Evolutionary conservation across 2,888 invertebrate genomes (phyloP), one percentile per base, ranked within the genome.

Genomic region (Cacoxenus indagator): DNA sequence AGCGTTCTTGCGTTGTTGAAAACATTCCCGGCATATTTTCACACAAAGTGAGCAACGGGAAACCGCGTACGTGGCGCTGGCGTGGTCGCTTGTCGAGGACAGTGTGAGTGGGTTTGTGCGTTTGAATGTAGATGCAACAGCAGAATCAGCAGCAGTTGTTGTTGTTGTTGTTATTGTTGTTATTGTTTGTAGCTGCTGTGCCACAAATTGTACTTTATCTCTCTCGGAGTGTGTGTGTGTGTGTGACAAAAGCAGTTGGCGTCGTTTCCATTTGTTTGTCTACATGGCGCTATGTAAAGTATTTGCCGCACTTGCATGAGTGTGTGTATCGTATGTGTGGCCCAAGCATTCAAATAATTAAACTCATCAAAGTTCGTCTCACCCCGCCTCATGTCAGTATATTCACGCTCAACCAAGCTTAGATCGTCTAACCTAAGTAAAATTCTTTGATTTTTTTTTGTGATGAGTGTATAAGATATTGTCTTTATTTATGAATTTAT

Each of bases 271-370:
- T 54, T 54, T 54, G 54, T 54, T 54, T 54, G 26, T 54, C 24
- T 54, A 54, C 54, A 54, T 54, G 54, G 14, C 24, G 19, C 9
- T 54, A 24, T 54, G 54, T 24, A 24, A 54, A 24, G 54, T 4
- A 54, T 54, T 54, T 54, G 24, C 54, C 54, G 54, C 54, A 37
- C 54, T 57, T 48, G 54, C 72, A 51, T 68, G 69, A 69, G n/a
- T n/a, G n/a, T n/a, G n/a, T n/a, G n/a, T n/a, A n/a, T n/a, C n/a
- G 67, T 62, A 54, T 80, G 71, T 73, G 75, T 70, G 68, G 78
- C 76, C 75, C 73, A 78, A 73, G 82, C 81, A 82, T 76, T 77
- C 79, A 84, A 86, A 83, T 86, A 86, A 86, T 86, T 85, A 85
- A 86, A 85, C 78, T 83, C 80, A 84, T 85, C 83, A 84, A 75